phyloP scores from a whole-genome alignment of 2,888 invertebrate genomes.

The Zaprionus bogoriensis region DNA sequence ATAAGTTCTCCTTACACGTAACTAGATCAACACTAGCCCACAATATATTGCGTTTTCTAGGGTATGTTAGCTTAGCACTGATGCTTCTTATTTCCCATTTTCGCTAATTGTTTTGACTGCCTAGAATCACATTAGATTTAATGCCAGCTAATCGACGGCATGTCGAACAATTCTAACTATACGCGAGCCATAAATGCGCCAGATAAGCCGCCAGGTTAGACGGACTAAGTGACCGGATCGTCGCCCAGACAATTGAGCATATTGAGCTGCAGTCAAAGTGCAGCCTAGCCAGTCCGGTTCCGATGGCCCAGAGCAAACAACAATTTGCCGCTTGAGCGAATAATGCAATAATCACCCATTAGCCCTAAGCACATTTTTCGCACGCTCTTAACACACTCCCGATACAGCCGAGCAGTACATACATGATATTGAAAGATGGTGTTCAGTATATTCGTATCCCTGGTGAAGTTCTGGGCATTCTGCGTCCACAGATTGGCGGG shows the following conservation, averaged over 20 bases:
- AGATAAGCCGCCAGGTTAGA: not conserved
- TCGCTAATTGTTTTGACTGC: no score
- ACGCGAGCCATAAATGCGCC: not conserved
- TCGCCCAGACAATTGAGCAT: not conserved
- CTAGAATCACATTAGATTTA: not conserved
- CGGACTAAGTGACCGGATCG: not conserved
- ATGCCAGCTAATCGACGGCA: not conserved
- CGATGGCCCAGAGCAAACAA: conserved; percentile 28
- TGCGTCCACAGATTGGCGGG: conserved; percentile 97
- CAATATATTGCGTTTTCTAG: no score
- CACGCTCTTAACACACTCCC: conserved; percentile 1
- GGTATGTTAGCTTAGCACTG: no score
- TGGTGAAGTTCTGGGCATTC: conserved; percentile 89
- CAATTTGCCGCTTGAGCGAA: not conserved
- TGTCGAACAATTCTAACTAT: not conserved
- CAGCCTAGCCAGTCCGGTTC: conserved; percentile 11
- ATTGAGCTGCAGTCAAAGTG: conserved; percentile 9
- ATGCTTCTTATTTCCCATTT: no score
- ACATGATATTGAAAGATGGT: conserved; percentile 94
- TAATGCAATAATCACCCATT: conserved; percentile 29
- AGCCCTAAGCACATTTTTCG: conserved; percentile 18
- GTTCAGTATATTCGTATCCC: conserved; percentile 90
- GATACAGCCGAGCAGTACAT: conserved; percentile 62
- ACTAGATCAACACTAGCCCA: no score
- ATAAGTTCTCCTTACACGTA: no score